Evolutionary conservation across 2,113 vertebrate species (phyloP).

Genomic region (Austrofundulus limnaeus): DNA sequence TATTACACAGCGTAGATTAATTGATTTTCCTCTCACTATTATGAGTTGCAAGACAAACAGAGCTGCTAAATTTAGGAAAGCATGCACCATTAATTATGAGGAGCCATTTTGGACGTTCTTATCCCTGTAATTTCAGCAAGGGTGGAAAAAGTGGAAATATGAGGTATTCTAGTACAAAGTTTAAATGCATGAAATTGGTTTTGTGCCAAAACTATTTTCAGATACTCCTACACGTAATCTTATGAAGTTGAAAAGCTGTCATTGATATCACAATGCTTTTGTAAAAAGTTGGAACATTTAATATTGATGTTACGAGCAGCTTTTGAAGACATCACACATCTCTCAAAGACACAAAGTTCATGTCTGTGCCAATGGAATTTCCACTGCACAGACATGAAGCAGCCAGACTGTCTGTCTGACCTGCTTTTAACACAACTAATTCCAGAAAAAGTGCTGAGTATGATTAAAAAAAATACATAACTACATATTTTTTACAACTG

Average conservation of each 20-base stretch:
- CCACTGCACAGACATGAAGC: constrained; percentile 18
- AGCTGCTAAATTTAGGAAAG: constrained; percentile 48
- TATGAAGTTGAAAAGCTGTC: neutral
- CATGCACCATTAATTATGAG: constrained; percentile 46
- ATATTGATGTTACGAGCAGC: constrained; percentile 20
- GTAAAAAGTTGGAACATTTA: constrained; percentile 10
- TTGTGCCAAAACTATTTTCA: constrained; percentile 3
- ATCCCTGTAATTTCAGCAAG: constrained; percentile 15
- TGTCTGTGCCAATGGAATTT: constrained; percentile 35
- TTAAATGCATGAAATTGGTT: neutral
- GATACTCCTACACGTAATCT: constrained; percentile 13
- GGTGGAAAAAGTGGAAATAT: constrained; percentile 14
- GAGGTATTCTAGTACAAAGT: neutral
- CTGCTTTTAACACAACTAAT: constrained; percentile 28
- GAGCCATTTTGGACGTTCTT: constrained; percentile 1
- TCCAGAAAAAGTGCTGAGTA: constrained; percentile 9
- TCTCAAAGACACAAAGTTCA: constrained; percentile 5
- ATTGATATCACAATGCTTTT: constrained; percentile 2
- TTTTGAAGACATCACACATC: constrained; percentile 8
- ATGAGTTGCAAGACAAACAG: constrained; percentile 55
- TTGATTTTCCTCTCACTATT: constrained; percentile 49
- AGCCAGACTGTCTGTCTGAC: constrained; percentile 29
- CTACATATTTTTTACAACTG: neutral
- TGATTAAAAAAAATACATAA: neutral
- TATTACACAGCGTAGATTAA: constrained; percentile 63